A percentile compares a stretch with the other conserved stretches of the same genome.
These are phyloP conservation scores for Hypsopygia costalis DNA, from an alignment of 2,888 invertebrate species.

Conservation along the genomic window DNA sequence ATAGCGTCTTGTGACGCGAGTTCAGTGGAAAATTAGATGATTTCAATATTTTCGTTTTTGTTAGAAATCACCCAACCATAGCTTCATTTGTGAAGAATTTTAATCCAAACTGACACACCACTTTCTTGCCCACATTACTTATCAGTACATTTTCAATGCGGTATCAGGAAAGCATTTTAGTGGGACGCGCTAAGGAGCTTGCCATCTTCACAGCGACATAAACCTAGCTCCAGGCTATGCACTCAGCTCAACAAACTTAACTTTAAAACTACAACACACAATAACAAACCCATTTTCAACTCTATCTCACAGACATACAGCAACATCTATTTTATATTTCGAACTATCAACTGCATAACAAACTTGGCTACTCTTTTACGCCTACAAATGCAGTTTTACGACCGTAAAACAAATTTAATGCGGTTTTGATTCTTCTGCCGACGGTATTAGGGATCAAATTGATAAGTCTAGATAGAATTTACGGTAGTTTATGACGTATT, in stretches of 20 bases:
- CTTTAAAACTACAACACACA: constrained; percentile 3
- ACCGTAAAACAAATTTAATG: not conserved
- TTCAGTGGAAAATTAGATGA: no score
- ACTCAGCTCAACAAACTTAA: constrained; percentile 44
- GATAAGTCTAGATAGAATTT: constrained; percentile 8
- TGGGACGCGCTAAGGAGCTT: constrained; percentile 64
- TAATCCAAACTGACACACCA: no score
- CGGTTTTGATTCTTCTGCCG: constrained; percentile 27
- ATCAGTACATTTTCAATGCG: constrained; percentile 11
- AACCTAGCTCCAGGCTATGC: constrained; percentile 58
- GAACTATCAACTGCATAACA: constrained; percentile 11
- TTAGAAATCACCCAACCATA: no score
- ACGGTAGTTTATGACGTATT: constrained; percentile 54
- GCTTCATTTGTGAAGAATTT: no score
- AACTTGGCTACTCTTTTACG: constrained; percentile 25
- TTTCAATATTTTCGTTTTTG: no score
- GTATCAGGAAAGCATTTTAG: constrained; percentile 62
- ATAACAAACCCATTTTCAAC: constrained; percentile 20
- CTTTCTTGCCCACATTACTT: no score
- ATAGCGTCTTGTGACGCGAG: no score
- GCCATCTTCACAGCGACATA: constrained; percentile 57
- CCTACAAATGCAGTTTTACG: constrained; percentile 19
- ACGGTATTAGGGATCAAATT: constrained; percentile 12
- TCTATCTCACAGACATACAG: constrained; percentile 26
- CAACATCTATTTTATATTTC: constrained; percentile 7